Evolutionary conservation across 2,797 vertebrate species (phyloP).

Genomic region (Salmo trutta): DNA sequence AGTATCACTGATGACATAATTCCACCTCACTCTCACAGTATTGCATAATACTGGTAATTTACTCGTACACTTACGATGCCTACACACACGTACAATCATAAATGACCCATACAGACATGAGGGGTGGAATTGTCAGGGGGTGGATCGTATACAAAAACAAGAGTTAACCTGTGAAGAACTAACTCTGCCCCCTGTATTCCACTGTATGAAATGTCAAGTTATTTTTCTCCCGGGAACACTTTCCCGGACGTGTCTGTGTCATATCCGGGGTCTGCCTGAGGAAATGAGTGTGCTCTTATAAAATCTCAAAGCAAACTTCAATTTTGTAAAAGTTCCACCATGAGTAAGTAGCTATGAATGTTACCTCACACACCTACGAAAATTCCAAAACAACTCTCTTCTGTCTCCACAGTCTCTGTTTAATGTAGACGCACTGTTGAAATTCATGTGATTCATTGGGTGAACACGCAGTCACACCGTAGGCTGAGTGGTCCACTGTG

Average conservation of each 20-base stretch:
- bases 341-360: constrained; percentile 6
- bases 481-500: background rate
- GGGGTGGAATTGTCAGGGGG: background rate
- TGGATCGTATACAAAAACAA: background rate
- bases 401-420: background rate
- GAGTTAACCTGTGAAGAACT: too few relatives aligned
- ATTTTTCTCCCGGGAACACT: background rate
- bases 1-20: constrained; percentile 2
- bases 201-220: background rate
- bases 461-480: background rate
- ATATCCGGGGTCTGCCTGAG: background rate
- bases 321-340: constrained; percentile 20
- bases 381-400: background rate
- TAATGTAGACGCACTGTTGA: background rate
- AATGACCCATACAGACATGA: background rate
- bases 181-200: background rate
- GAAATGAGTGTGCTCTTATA: constrained; percentile 40
- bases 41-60: constrained; percentile 18
- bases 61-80: background rate
- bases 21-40: background rate
- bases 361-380: background rate
- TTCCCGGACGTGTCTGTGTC: constrained; percentile 14
- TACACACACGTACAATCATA: background rate
- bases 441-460: constrained; percentile 35
- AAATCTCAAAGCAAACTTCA: background rate